Percentiles rank a stretch among this genome's conserved stretches.
Conservation (phyloP, 2,888 invertebrate species). For the Kuschelorhynchus macadamiae region DNA sequence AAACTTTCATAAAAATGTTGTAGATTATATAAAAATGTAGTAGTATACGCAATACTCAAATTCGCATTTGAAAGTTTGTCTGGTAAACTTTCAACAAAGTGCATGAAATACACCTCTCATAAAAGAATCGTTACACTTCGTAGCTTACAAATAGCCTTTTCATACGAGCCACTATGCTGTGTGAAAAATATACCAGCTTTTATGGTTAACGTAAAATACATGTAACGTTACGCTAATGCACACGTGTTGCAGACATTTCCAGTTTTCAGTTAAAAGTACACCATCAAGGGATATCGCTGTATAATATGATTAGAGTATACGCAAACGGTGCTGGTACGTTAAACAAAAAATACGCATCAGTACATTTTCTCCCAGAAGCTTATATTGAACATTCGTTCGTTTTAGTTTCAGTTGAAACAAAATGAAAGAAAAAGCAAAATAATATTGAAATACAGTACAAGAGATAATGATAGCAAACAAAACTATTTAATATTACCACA, state of each 20-base stretch:
- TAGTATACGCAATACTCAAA: neutral
- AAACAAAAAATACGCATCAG: too few species aligned
- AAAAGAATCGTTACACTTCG: slow-evolving; percentile 26
- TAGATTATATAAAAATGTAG: neutral
- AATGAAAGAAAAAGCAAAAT: too few species aligned
- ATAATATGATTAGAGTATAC: too few species aligned
- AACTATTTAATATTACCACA: too few species aligned
- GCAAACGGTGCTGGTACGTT: too few species aligned
- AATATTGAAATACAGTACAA: too few species aligned
- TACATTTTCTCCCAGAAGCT: too few species aligned
- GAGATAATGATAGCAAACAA: too few species aligned
- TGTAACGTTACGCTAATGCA: slow-evolving; percentile 23
- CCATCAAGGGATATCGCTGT: too few species aligned
- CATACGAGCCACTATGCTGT: slow-evolving; percentile 19
- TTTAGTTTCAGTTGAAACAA: too few species aligned
- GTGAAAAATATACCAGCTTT: slow-evolving; percentile 23
- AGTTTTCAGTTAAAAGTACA: neutral
- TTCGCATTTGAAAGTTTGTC: neutral
- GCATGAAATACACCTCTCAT: slow-evolving; percentile 1
- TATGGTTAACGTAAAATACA: slow-evolving; percentile 27
- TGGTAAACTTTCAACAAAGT: slow-evolving; percentile 2
- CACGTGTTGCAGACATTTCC: slow-evolving; percentile 20
- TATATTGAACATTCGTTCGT: too few species aligned
- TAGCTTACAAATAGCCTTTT: slow-evolving; percentile 29
- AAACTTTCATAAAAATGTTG: too few species aligned